phyloP scores from a whole-genome alignment of 2,113 vertebrate genomes.

The Gavia stellata region DNA sequence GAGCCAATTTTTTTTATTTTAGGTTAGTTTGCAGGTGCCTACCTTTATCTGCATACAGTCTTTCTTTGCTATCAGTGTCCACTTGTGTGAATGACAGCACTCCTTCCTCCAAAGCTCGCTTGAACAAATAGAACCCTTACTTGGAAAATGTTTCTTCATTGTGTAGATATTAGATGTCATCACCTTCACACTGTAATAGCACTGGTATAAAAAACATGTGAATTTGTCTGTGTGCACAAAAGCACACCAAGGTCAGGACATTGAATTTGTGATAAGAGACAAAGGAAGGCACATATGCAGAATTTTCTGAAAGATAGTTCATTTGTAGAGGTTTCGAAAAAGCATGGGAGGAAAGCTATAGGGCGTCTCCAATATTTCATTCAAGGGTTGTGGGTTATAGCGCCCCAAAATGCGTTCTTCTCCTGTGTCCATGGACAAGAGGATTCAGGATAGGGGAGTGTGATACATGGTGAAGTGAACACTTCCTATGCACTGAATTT shows the following conservation, averaged over 20 bases:
- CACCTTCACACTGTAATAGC: not conserved
- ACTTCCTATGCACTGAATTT: not conserved
- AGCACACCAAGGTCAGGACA: not conserved
- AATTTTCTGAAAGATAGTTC: not conserved
- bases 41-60: not conserved
- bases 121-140: not conserved
- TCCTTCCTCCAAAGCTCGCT: not conserved
- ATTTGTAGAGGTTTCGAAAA: not conserved
- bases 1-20: not conserved
- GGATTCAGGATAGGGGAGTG: not conserved
- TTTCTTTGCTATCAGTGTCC: not conserved
- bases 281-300: not conserved
- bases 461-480: not conserved
- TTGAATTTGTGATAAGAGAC: not conserved
- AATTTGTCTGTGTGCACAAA: not conserved
- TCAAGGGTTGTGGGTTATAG: not conserved
- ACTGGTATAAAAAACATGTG: not conserved
- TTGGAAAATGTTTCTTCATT: not conserved
- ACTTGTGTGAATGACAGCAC: not conserved
- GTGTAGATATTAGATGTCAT: not conserved
- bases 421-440: not conserved
- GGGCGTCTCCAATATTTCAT: not conserved
- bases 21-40: not conserved
- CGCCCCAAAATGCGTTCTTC: not conserved
- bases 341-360: not conserved